Evolutionary conservation across 2,113 vertebrate species (phyloP).

Genomic region (Tetrax tetrax): DNA sequence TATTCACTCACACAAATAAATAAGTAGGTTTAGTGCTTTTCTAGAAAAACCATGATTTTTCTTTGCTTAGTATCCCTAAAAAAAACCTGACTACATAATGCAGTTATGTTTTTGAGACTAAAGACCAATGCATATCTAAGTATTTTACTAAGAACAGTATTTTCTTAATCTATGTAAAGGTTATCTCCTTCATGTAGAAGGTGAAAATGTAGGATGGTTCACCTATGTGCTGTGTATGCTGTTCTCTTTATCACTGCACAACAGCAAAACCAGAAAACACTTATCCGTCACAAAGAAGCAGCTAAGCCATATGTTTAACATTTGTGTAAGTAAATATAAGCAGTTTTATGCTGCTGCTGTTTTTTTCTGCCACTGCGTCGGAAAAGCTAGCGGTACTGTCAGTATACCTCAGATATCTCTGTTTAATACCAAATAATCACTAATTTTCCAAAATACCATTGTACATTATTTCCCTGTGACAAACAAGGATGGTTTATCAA

Average conservation of each 20-base stretch:
- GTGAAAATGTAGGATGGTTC: not conserved
- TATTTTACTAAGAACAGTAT: not conserved
- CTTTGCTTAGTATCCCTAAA: not conserved
- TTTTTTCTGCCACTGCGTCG: not conserved
- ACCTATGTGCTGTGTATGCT: not conserved
- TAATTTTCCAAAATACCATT: not conserved
- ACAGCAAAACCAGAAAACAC: not conserved
- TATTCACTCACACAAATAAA: not conserved
- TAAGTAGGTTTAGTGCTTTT: not conserved
- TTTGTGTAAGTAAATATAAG: not conserved
- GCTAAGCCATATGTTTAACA: not conserved
- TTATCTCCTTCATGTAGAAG: not conserved
- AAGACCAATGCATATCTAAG: not conserved
- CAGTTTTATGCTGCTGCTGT: not conserved
- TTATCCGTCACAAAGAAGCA: not conserved
- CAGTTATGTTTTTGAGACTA: not conserved
- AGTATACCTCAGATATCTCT: not conserved
- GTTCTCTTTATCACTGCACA: not conserved
- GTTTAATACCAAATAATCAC: not conserved
- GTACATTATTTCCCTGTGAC: not conserved
- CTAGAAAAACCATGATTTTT: not conserved
- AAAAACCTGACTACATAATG: not conserved
- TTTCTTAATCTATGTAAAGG: not conserved
- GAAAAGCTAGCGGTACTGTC: not conserved
- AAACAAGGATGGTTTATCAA: not conserved